These are phyloP conservation scores for Protonemura montana DNA, from an alignment of 2,888 invertebrate species.

Conservation along the genomic window DNA sequence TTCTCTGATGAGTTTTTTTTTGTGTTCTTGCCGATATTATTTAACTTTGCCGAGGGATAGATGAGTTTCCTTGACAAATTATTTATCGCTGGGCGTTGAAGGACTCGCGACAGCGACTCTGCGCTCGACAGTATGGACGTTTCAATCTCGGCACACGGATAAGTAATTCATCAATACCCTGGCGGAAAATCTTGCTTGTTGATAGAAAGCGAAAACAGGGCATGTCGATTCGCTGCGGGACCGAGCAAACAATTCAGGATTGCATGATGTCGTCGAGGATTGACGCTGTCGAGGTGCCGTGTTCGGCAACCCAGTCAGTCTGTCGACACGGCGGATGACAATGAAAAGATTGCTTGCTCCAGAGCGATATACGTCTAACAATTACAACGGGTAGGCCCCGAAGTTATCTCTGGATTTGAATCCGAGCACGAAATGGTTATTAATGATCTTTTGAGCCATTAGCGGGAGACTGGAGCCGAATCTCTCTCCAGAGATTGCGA, in stretches of 20 bases:
- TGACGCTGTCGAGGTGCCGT: no score
- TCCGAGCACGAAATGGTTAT: background rate
- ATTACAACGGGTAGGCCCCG: background rate
- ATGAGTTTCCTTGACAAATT: background rate
- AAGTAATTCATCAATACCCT: slow-evolving; percentile 25
- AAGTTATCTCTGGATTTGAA: background rate
- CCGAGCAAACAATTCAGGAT: background rate
- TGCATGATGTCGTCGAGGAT: background rate
- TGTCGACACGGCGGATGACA: background rate
- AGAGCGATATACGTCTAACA: background rate
- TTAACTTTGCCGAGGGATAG: background rate
- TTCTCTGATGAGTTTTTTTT: background rate
- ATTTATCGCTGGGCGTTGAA: background rate
- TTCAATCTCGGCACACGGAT: background rate
- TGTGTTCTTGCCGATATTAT: background rate
- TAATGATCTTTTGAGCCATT: background rate
- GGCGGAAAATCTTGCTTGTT: background rate
- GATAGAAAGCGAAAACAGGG: background rate
- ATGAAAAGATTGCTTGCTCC: background rate
- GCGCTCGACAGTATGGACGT: background rate
- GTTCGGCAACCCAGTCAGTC: no score
- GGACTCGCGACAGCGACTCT: background rate
- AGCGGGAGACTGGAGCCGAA: background rate
- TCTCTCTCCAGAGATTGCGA: background rate
- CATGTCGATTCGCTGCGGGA: background rate